Base-by-base conservation (phyloP, 2,797 vertebrate genomes). In the Thripadectes ignobilis region DNA sequence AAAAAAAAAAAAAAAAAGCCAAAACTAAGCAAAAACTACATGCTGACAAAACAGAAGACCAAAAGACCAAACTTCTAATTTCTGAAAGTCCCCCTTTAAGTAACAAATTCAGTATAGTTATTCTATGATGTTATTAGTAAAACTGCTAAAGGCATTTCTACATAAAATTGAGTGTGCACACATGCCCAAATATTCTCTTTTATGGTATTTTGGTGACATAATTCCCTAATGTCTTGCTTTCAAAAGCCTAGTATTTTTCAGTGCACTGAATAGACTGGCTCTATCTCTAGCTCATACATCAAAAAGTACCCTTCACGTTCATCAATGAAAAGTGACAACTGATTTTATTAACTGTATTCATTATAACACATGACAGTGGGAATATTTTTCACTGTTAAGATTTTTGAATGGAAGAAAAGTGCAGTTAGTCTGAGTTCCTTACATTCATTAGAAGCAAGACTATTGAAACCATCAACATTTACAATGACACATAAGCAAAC, bases 401-500 rank as follows among this genome's bases (percentile, higher is more conserved):
- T 93, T 97, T 92, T 79, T 85, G 89, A 96, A 96, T 89, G 93
- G 95, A 96, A 96, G 94, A 87, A 96, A 98, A 98, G 97, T 97
- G 97, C 97, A 94, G 85, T 97, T 97, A 96, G 90, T 95, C 85
- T 93, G 95, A 96, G 96, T 96, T 96, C 95, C 94, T 97, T 97
- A 97, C 97, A 97, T 98, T 97, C 97, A 91, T 96, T 96, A 96
- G 95, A 97, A 97, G 97, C 91, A 92, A 95, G 96, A 96, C 97
- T 97, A 96, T 94, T 92, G 92, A 97, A 98, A 97, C 85, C 96
- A 97, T 96, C 89, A 96, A 97, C 97, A 96, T 97, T 97, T 97
- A 97, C 96, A 95, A 85, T 96, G 94, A 92, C 89, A 96, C 89
- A 82, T 92, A 95, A 95, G 95, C 97, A 96, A 97, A 93, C 92